Base-by-base conservation (phyloP, 2,113 vertebrate genomes). In the Balaenoptera acutorostrata region DNA sequence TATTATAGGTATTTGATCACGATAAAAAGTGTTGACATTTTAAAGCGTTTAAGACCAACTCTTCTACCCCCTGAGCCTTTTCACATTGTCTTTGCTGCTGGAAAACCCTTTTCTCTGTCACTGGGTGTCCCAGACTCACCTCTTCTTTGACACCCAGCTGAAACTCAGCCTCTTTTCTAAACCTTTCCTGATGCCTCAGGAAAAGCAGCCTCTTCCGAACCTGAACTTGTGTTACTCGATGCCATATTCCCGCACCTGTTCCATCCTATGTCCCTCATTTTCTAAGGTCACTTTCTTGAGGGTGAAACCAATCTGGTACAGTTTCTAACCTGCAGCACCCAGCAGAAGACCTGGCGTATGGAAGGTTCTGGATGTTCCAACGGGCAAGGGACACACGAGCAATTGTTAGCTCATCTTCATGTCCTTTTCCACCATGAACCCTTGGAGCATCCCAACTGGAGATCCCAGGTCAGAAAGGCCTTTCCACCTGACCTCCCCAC, bases 281-380 rank as follows among this genome's bases (percentile, higher is more conserved):
- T 25, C 27, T 11, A 13, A 46, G 0, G 2, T 25, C 23, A 1
- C 14, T 1, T 75, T 74, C 29, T 15, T 8, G 11, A 13, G 4
- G 31, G 15, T 18, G 17, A 61, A 82, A 57, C 5, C 18, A 10
- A 17, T 41, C 33, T 15, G 11, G 4, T 59, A 21, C 1, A 18
- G 14, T 18, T 27, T 7, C 25, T 46, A 59, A 9, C 12, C 49
- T 44, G 11, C 9, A 4, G 55, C 17, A 0, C 6, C 23, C 0
- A 3, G 39, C 29, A 33, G 2, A 17, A 23, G 41, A 49, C n/a
- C 46, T 17, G 3, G 8, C 13, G 0, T n/a, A 0, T 0, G 23
- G 15, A 57, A 15, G n/a, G 8, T 33, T 10, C 66, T 55, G n/a
- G 9, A 66, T 29, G 11, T 52, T 20, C 74, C 27, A 18, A 2